Conservation (phyloP, 2,113 vertebrate genomes). For the Actenoides lindsayi region DNA sequence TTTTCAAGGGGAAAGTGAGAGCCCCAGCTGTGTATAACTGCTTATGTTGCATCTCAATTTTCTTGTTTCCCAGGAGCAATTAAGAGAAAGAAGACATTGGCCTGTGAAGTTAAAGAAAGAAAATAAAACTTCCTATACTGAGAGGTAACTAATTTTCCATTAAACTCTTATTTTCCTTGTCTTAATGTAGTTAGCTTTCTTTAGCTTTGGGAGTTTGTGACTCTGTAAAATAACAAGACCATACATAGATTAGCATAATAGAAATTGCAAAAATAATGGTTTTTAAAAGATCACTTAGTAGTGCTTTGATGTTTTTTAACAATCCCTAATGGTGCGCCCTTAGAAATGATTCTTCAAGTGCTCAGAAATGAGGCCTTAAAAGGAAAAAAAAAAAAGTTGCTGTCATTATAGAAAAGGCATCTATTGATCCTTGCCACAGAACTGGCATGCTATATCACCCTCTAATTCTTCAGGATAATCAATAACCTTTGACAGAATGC, state of each 20-base stretch:
- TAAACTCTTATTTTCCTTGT: neutral
- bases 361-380: conserved; percentile 10
- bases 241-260: conserved; percentile 43
- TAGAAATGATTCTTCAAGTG: neutral
- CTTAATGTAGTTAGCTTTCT: neutral
- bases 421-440: conserved; percentile 9
- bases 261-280: conserved; percentile 3
- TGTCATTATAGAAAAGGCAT: neutral
- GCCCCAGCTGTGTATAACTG: neutral
- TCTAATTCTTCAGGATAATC: conserved; percentile 43
- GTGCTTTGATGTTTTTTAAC: conserved; percentile 50
- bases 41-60: neutral
- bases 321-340: conserved; percentile 5
- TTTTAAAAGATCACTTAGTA: conserved; percentile 52
- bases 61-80: neutral
- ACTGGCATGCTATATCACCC: neutral
- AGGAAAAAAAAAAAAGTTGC: neutral
- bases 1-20: neutral
- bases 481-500: conserved; percentile 43
- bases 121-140: neutral
- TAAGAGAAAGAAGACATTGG: neutral
- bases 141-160: neutral
- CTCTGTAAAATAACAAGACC: conserved; percentile 34
- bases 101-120: neutral
- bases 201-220: conserved; percentile 1